A percentile compares a stretch with the other conserved stretches of the same genome.
phyloP scores from a whole-genome alignment of 1,140 invertebrate genomes.

The Zaprionus inermis region DNA sequence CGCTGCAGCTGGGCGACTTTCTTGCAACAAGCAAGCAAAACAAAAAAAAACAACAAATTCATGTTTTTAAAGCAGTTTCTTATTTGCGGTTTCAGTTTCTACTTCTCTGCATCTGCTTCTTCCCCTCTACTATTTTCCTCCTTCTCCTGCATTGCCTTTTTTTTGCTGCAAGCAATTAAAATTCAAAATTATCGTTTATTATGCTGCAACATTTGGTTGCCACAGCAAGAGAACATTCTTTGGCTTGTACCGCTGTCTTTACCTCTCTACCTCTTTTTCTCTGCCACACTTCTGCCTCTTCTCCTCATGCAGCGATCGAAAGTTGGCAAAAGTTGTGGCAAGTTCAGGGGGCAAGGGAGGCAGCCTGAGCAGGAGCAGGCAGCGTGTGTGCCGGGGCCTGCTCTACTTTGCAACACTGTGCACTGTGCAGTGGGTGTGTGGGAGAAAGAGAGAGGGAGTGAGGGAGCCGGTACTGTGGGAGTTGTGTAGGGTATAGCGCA shows the following conservation, averaged over 20 bases:
- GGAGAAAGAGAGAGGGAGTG: too few relatives aligned
- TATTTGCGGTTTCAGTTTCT: background rate
- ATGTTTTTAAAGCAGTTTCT: background rate
- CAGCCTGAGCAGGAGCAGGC: background rate
- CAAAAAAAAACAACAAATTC: conserved; percentile 2
- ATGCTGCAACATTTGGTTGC: conserved; percentile 17
- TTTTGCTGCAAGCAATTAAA: conserved; percentile 14
- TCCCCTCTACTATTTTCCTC: background rate
- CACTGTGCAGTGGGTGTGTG: too few relatives aligned
- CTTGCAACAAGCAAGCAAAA: too few relatives aligned
- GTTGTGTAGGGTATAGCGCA: too few relatives aligned
- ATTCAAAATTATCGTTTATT: conserved; percentile 31
- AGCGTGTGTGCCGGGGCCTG: too few relatives aligned
- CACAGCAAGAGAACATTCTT: background rate
- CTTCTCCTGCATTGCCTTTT: background rate
- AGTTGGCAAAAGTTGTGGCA: background rate
- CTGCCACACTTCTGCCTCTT: background rate
- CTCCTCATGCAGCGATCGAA: background rate
- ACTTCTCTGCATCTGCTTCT: background rate
- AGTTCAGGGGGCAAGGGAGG: background rate
- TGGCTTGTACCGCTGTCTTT: background rate
- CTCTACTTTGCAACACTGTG: background rate
- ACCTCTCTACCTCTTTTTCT: background rate
- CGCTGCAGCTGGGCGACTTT: too few relatives aligned
- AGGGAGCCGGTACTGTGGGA: too few relatives aligned